Percentiles rank a stretch among this genome's conserved stretches.
phyloP scores from a whole-genome alignment of 2,888 invertebrate genomes.

The Drosophila cognata region DNA sequence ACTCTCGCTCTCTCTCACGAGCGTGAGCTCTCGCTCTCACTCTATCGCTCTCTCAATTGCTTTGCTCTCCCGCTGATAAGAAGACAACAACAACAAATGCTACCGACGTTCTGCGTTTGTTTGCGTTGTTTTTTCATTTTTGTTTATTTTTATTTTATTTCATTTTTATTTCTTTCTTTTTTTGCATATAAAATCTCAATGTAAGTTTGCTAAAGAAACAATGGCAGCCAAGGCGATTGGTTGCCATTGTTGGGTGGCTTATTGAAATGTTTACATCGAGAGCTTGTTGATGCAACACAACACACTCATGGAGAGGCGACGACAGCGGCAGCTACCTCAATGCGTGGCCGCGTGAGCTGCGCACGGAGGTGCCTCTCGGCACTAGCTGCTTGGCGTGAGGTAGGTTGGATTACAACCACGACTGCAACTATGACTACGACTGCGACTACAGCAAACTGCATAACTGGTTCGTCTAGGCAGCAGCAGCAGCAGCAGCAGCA shows the following conservation, averaged over 20 bases:
- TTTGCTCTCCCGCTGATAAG: constrained; percentile 73
- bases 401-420: constrained; percentile 55
- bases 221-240: constrained; percentile 65
- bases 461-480: constrained; percentile 69
- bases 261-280: constrained; percentile 67
- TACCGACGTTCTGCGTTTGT: constrained; percentile 25
- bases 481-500: constrained; percentile 4
- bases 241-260: constrained; percentile 56
- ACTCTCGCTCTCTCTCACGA: constrained; percentile 39
- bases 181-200: constrained; percentile 74
- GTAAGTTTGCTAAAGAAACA: constrained; percentile 73
- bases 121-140: constrained; percentile 29
- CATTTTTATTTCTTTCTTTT: constrained; percentile 29
- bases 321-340: constrained; percentile 51
- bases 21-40: background rate
- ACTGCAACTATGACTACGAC: constrained; percentile 13
- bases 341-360: constrained; percentile 57
- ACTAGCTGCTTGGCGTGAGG: constrained; percentile 65
- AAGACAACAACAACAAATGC: constrained; percentile 29
- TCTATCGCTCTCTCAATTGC: constrained; percentile 18
- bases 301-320: constrained; percentile 17
- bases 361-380: constrained; percentile 41
- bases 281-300: constrained; percentile 53
- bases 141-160: constrained; percentile 23
- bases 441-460: constrained; percentile 40